Conservation (phyloP, 2,797 vertebrate genomes). For the Acrossocheilus wenchowensis region DNA sequence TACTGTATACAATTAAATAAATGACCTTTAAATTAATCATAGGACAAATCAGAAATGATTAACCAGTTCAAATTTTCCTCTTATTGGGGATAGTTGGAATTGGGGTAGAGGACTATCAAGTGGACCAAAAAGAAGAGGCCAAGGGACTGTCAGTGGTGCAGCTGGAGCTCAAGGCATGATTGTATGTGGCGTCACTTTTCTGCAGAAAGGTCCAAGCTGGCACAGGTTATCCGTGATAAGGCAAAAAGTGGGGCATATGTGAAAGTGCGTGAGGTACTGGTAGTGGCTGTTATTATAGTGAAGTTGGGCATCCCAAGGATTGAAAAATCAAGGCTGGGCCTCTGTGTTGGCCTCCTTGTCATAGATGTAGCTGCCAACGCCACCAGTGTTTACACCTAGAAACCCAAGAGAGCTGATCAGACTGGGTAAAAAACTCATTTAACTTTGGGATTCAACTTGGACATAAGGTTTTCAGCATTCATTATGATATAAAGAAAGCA, state of each 20-base stretch:
- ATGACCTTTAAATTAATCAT: not conserved
- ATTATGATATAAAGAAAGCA: not conserved
- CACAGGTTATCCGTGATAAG: slow-evolving; percentile 35
- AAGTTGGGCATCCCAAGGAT: slow-evolving; percentile 56
- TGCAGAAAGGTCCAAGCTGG: slow-evolving; percentile 3
- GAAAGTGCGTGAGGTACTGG: slow-evolving; percentile 24
- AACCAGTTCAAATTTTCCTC: not conserved
- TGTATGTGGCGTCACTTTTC: slow-evolving; percentile 26
- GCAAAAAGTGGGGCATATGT: slow-evolving; percentile 14
- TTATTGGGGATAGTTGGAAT: not conserved
- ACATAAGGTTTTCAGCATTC: not conserved
- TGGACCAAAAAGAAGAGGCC: slow-evolving; percentile 1
- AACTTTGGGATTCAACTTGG: not conserved
- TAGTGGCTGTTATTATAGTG: slow-evolving; percentile 40
- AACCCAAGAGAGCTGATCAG: not conserved
- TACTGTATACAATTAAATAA: slow-evolving; percentile 15
- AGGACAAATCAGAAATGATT: not conserved
- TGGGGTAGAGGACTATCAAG: not conserved
- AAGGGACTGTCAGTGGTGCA: not conserved
- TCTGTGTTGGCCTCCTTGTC: slow-evolving; percentile 91
- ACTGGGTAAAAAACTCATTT: not conserved
- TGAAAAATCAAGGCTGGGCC: slow-evolving; percentile 83
- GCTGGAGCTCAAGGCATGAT: not conserved
- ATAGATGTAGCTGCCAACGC: slow-evolving; percentile 98
- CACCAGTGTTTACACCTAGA: slow-evolving; percentile 96